phyloP scores from a whole-genome alignment of 1,140 invertebrate species.

The Brachionus plicatilis region DNA sequence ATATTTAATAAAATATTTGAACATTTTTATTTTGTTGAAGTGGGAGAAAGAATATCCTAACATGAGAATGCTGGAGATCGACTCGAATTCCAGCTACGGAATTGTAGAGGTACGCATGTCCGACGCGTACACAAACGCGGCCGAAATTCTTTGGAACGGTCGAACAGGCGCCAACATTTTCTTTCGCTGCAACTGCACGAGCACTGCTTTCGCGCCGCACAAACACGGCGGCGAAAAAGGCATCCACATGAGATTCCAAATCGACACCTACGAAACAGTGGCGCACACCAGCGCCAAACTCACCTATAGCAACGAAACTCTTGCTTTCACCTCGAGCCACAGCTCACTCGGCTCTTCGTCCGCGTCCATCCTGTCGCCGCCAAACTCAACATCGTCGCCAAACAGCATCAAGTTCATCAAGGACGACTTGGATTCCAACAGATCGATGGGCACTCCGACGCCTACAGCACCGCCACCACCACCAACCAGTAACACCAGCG shows the following conservation, averaged over 20 bases:
- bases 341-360: not conserved
- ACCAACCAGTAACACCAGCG: not conserved
- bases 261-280: slow-evolving; percentile 62
- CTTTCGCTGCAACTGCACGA: slow-evolving; percentile 80
- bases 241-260: slow-evolving; percentile 88
- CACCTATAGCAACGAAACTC: not conserved
- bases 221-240: slow-evolving; percentile 97
- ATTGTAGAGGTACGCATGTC: not conserved
- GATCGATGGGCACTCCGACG: not conserved
- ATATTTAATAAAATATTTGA: not conserved
- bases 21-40: slow-evolving; percentile 28
- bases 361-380: not conserved
- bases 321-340: not conserved
- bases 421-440: not conserved
- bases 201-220: slow-evolving; percentile 93
- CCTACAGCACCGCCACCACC: not conserved
- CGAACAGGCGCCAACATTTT: slow-evolving; percentile 16
- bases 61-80: slow-evolving; percentile 33
- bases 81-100: slow-evolving; percentile 19
- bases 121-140: not conserved
- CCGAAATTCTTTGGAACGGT: slow-evolving; percentile 39
- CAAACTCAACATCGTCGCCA: not conserved
- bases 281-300: not conserved
- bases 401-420: slow-evolving; percentile 13
- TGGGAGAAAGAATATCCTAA: slow-evolving; percentile 39